Evolutionary conservation across 2,113 vertebrate species (phyloP).

Genomic region (Hypomesus transpacificus): DNA sequence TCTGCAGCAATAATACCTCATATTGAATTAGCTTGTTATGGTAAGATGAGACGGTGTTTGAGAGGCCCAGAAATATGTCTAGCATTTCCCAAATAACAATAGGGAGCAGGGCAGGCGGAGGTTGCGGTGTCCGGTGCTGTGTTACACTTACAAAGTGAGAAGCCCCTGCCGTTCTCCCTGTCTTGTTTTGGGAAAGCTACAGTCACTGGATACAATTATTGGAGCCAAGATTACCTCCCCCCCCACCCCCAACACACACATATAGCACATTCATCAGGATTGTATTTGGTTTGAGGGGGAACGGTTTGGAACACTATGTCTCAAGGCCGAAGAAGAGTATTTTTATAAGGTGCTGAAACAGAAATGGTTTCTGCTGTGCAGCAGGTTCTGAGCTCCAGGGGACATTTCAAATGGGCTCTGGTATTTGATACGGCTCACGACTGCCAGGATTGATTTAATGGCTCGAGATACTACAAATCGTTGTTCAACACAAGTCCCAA

Average conservation of each 20-base stretch:
- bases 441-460: neutral
- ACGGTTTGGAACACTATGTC: constrained; percentile 6
- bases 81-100: constrained; percentile 57
- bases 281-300: constrained; percentile 32
- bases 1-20: constrained; percentile 51
- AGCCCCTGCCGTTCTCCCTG: constrained; percentile 24
- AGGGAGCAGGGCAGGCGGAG: constrained; percentile 17
- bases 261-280: constrained; percentile 28
- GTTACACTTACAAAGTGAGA: constrained; percentile 38
- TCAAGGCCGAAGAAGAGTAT: constrained; percentile 4
- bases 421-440: constrained; percentile 35
- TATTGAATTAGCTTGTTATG: constrained; percentile 60
- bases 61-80: constrained; percentile 55
- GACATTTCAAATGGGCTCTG: constrained; percentile 46
- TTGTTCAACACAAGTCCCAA: neutral
- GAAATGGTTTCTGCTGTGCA: constrained; percentile 12
- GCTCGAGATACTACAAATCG: neutral
- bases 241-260: neutral
- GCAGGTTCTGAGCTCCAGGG: constrained; percentile 21
- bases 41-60: constrained; percentile 57
- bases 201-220: constrained; percentile 14
- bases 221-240: constrained; percentile 16
- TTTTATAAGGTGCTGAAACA: constrained; percentile 26
- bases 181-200: constrained; percentile 32
- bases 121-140: constrained; percentile 38